A percentile compares a stretch with the other conserved stretches of the same genome.
Conservation (phyloP, 2,113 vertebrate species). For the Chascanopsetta lugubris region DNA sequence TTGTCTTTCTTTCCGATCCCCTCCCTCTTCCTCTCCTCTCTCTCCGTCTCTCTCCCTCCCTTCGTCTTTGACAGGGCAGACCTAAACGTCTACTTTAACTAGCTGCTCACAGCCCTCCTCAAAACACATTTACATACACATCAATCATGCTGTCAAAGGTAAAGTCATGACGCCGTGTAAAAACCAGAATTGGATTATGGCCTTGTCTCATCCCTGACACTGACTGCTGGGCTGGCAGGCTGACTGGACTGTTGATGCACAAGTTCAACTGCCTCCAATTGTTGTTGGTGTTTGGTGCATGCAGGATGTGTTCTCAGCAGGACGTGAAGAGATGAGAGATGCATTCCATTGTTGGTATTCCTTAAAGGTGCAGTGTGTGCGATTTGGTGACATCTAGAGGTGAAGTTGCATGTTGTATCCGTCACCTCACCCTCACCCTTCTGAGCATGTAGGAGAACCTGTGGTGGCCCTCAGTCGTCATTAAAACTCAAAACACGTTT, state of each 20-base stretch:
- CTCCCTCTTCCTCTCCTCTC: constrained; percentile 35
- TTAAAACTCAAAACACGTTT: no score
- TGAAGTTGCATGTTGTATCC: no score
- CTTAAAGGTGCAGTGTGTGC: no score
- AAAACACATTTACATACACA: constrained; percentile 81
- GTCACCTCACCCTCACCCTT: no score
- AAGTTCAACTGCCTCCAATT: constrained; percentile 69
- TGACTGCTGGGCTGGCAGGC: constrained; percentile 67
- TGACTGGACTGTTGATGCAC: constrained; percentile 73
- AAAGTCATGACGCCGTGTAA: constrained; percentile 78
- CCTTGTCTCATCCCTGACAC: constrained; percentile 76
- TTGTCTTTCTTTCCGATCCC: constrained; percentile 74
- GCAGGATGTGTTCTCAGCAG: background rate
- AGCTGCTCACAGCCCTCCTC: constrained; percentile 77
- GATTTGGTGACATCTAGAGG: no score
- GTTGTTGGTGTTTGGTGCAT: constrained; percentile 46
- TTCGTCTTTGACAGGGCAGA: constrained; percentile 69
- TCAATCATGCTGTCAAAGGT: constrained; percentile 79
- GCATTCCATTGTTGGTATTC: no score
- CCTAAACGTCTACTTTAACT: constrained; percentile 78
- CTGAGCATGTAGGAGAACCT: no score
- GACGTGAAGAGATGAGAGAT: constrained; percentile 7
- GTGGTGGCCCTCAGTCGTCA: no score
- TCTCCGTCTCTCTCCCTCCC: constrained; percentile 35
- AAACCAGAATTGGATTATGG: constrained; percentile 79